Conservation (phyloP, 2,797 vertebrate genomes). For the Parauchenoglanis punctatus region DNA sequence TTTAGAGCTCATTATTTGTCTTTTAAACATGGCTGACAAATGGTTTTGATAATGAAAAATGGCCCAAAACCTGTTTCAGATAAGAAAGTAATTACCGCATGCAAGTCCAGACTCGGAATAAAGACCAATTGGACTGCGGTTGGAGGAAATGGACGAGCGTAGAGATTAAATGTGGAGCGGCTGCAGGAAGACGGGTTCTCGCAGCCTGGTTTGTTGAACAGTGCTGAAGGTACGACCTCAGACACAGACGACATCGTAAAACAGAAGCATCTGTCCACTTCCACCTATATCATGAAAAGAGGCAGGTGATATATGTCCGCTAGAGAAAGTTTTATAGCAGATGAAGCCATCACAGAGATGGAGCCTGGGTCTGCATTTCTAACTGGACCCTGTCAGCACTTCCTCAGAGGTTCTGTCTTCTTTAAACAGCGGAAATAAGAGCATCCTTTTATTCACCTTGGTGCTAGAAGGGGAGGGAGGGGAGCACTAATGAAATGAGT, state of each 20-base stretch:
- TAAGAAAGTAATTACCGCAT: slow-evolving; percentile 57
- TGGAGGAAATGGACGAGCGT: slow-evolving; percentile 8
- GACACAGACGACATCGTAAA: slow-evolving; percentile 21
- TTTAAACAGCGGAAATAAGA: slow-evolving; percentile 8
- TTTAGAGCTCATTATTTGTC: slow-evolving; percentile 42
- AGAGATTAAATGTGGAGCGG: neutral
- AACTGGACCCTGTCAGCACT: slow-evolving; percentile 17
- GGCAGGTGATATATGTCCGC: slow-evolving; percentile 26
- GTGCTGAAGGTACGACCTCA: slow-evolving; percentile 5
- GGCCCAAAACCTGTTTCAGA: slow-evolving; percentile 43
- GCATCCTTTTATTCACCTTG: slow-evolving; percentile 24
- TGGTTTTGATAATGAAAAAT: slow-evolving; percentile 49
- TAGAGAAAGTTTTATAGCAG: slow-evolving; percentile 36
- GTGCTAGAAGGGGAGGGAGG: neutral
- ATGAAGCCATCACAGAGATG: slow-evolving; percentile 36
- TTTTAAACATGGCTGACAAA: slow-evolving; percentile 45
- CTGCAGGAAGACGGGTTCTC: neutral
- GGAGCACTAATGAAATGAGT: slow-evolving; percentile 24
- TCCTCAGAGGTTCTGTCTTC: slow-evolving; percentile 11
- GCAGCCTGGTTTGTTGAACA: neutral
- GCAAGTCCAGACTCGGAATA: neutral
- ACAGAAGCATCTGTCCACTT: slow-evolving; percentile 6
- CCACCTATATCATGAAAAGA: slow-evolving; percentile 3
- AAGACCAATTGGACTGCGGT: neutral
- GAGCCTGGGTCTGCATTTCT: slow-evolving; percentile 17